Base-by-base conservation (phyloP, 2,888 invertebrate genomes). In the Rotaria sp. region DNA sequence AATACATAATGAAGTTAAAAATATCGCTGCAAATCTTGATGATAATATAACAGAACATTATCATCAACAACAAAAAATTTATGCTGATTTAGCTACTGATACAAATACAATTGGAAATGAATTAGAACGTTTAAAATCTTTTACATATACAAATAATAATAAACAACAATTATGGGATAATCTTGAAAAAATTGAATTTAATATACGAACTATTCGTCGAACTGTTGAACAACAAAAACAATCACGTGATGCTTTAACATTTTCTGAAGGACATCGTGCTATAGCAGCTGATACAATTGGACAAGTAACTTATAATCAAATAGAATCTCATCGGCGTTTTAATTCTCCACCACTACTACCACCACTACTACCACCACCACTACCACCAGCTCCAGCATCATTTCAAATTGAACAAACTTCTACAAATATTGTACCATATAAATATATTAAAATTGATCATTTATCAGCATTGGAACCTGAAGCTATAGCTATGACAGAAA, bases 371-470 rank as follows among this genome's bases (percentile, higher is more conserved):
- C 80, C 41, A n/a, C 15, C 38, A 45, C 13, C n/a, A 41, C 8
- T 35, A 21, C 67, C 67, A 67, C 35, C 67, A 1, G 30, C 11
- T 30, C 18, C 11, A 80, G 13, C 80, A 45, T n/a, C 41, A 80
- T 67, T 38, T 67, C 35, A 35, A 35, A 18, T 5, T 18, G 35
- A 67, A 67, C 67, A 67, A 35, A 35, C 67, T 21, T 45, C 80
- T 13, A 45, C 80, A 80, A 45, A 41, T 41, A 45, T 80, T 26
- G 26, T 45, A 45, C 80, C 80, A 80, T 80, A 45, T 45, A 80
- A 80, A 80, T 80, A 80, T 45, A 26, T 80, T n/a, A 80, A 80
- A 45, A 80, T 80, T 15, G 80, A 80, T 80, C 80, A 80, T 80
- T 45, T 80, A 45, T 45, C 45, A 45, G 13, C 45, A 45, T 80